phyloP scores from a whole-genome alignment of 2,113 vertebrate species.

The Dromas ardeola region DNA sequence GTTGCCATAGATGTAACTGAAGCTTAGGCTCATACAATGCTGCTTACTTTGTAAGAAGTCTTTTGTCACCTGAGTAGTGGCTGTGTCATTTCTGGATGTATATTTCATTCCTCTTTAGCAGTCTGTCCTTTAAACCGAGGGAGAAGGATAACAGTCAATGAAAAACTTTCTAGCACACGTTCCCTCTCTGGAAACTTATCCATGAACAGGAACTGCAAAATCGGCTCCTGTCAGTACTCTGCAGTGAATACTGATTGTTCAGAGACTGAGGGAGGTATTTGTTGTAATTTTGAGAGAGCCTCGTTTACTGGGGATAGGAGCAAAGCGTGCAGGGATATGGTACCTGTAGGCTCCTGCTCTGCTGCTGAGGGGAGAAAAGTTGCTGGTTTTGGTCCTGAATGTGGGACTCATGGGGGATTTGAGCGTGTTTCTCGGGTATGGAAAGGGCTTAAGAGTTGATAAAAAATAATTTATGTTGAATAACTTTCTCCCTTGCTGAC shows the following conservation, averaged over 20 bases:
- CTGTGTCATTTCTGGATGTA: neutral
- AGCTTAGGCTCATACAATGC: neutral
- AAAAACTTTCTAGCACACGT: neutral
- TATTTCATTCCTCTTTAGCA: neutral
- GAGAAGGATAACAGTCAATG: neutral
- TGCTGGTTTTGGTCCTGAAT: constrained; percentile 12
- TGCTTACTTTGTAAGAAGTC: neutral
- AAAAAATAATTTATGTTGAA: neutral
- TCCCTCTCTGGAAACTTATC: neutral
- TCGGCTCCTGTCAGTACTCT: neutral
- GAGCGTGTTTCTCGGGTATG: neutral
- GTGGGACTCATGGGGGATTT: accelerated
- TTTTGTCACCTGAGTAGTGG: neutral
- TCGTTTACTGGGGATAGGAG: neutral
- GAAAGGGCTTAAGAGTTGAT: neutral
- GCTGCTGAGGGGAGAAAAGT: neutral
- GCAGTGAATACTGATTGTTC: neutral
- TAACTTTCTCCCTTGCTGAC: neutral
- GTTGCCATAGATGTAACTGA: neutral
- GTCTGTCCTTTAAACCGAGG: neutral
- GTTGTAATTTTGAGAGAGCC: neutral
- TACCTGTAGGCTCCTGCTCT: neutral
- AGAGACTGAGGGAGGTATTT: neutral
- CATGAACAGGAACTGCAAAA: neutral
- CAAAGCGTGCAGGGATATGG: neutral